Evolutionary conservation across 1,140 invertebrate genomes (phyloP).

Genomic region (Bombus consobrinus): DNA sequence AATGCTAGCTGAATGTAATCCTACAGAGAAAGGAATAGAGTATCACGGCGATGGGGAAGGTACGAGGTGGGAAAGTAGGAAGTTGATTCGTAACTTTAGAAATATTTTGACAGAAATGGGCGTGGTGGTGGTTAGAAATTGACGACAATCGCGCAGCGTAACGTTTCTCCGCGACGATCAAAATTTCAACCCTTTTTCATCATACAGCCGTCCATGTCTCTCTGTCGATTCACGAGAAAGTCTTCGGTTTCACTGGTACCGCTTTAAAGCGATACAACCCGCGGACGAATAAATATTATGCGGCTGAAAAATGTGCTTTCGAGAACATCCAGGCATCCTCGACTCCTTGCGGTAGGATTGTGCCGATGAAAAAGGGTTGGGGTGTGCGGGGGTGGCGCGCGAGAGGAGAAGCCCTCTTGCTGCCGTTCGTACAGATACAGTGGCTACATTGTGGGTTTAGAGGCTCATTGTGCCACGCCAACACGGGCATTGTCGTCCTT

Average conservation of each 20-base stretch:
- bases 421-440: constrained; percentile 65
- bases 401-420: constrained; percentile 51
- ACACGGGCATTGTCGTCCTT: constrained; percentile 77
- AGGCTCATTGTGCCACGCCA: constrained; percentile 74
- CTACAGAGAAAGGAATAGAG: constrained; percentile 2
- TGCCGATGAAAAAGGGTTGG: constrained; percentile 59
- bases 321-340: constrained; percentile 65
- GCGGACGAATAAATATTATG: constrained; percentile 63
- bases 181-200: neutral
- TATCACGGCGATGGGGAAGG: neutral
- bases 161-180: neutral
- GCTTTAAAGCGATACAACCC: constrained; percentile 66
- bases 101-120: constrained; percentile 81
- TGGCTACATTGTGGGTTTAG: constrained; percentile 77
- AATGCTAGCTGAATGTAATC: neutral
- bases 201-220: neutral
- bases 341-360: constrained; percentile 64
- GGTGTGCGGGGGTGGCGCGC: constrained; percentile 34
- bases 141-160: constrained; percentile 3
- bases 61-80: constrained; percentile 16
- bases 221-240: neutral
- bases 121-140: constrained; percentile 59
- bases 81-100: constrained; percentile 61
- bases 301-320: constrained; percentile 65
- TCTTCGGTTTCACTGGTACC: constrained; percentile 53